These are phyloP conservation scores for Ancistrus triradiatus DNA, from an alignment of 2,113 vertebrate species.

Conservation along the genomic window DNA sequence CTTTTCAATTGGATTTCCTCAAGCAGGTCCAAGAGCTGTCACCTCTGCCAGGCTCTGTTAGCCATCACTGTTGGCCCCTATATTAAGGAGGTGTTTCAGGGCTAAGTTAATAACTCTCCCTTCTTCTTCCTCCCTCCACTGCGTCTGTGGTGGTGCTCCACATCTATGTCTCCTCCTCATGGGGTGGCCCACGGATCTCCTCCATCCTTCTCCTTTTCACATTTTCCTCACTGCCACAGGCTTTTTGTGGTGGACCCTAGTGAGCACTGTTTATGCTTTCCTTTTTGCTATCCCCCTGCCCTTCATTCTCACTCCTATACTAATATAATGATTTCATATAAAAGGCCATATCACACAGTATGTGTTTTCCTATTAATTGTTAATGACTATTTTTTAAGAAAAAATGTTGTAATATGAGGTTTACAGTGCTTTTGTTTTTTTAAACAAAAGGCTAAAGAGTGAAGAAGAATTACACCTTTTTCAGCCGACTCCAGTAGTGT, in stretches of 20 bases:
- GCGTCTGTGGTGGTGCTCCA: conserved; percentile 43
- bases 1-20: conserved; percentile 99
- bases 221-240: neutral
- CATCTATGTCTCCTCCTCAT: conserved; percentile 23
- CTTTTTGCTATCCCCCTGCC: neutral
- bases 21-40: conserved; percentile 97
- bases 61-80: conserved; percentile 89
- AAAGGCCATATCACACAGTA: no score
- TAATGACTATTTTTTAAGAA: no score
- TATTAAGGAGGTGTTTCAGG: conserved; percentile 99
- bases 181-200: conserved; percentile 45
- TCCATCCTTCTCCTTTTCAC: conserved; percentile 2
- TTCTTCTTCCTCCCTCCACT: conserved; percentile 88
- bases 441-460: no score
- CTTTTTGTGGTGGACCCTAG: conserved; percentile 36
- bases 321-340: no score
- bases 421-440: no score
- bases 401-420: no score
- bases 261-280: conserved; percentile 16
- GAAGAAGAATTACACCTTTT: no score
- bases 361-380: no score
- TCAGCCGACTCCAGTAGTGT: no score
- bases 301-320: no score
- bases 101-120: conserved; percentile 98
- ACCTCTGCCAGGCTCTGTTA: conserved; percentile 97